Evolutionary conservation across 2,888 invertebrate genomes (phyloP), one percentile per base, ranked within the genome.

Genomic region (Tipula helvola): DNA sequence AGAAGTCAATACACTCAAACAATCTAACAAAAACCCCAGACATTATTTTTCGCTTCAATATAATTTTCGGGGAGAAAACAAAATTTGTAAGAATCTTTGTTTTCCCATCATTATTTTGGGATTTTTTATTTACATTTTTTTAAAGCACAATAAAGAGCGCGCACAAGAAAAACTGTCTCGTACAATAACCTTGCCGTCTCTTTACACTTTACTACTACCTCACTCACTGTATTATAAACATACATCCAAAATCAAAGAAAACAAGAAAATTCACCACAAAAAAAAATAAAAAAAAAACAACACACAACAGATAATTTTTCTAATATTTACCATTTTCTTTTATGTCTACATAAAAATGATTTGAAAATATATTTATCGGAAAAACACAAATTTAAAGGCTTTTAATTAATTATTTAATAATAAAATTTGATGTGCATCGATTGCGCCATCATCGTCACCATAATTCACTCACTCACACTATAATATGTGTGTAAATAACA

Each of bases 181-280:
- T 86, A 86, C 86, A 86, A 86, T 86, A 86, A 86, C 86, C 86
- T 86, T 86, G 86, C 36, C 42, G 42, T 71, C 28, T 71, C 28
- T 71, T 71, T 71, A 71, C 71, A 71, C 71, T 71, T 57, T 57
- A 71, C 71, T 71, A 71, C 39, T 28, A 28, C 28, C 71, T 71
- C 71, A 71, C 71, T 28, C 5, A 71, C 18, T 71, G 8, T 28
- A 71, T 16, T 28, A 71, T 28, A 28, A 52, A 57, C 10, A 71
- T 16, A 18, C 10, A 57, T 5, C 18, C 16, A 57, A 5, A 18
- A 28, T 5, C 16, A 57, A 57, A 71, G 28, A 71, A 57, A 84
- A 84, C 36, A 84, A 39, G 39, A 84, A 84, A 84, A 84, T 84
- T 39, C 36, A 52, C n/a, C 52, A 52, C 39, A 10, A 84, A 84